phyloP scores from a whole-genome alignment of 2,797 vertebrate genomes.

The Ctenochaetus hawaiiensis region DNA sequence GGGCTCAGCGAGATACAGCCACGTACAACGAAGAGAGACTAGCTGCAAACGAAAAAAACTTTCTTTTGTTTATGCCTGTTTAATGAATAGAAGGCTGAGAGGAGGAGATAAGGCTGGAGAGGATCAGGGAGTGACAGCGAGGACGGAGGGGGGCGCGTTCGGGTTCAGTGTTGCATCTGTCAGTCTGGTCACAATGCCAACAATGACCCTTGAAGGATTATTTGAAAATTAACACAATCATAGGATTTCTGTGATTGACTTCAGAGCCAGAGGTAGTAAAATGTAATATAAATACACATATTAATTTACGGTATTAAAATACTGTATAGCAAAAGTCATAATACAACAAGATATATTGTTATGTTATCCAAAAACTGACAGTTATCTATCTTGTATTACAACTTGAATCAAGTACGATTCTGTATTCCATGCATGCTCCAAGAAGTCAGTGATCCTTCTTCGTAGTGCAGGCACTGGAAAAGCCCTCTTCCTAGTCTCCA shows the following conservation, averaged over 20 bases:
- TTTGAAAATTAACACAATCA: slow-evolving; percentile 17
- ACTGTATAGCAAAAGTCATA: too few species aligned
- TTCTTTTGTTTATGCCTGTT: slow-evolving; percentile 68
- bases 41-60: slow-evolving; percentile 36
- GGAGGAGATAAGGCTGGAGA: slow-evolving; percentile 62
- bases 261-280: not conserved
- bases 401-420: slow-evolving; percentile 10
- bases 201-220: not conserved
- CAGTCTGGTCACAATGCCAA: slow-evolving; percentile 15
- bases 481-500: slow-evolving; percentile 11
- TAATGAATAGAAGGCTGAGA: slow-evolving; percentile 72
- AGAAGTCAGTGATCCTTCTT: slow-evolving; percentile 18
- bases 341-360: too few species aligned
- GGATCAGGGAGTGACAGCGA: slow-evolving; percentile 44
- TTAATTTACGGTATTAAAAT: too few species aligned
- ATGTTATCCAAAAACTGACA: not conserved
- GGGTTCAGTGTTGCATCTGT: slow-evolving; percentile 14
- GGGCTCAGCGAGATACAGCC: slow-evolving; percentile 62
- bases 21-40: slow-evolving; percentile 19
- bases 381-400: not conserved
- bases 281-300: not conserved
- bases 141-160: not conserved
- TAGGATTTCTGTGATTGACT: not conserved
- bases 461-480: slow-evolving; percentile 1
- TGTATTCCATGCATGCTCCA: not conserved